A percentile compares a stretch with the other conserved stretches of the same genome.
phyloP scores from a whole-genome alignment of 2,888 invertebrate genomes.

The Drosophila anomalipes region DNA sequence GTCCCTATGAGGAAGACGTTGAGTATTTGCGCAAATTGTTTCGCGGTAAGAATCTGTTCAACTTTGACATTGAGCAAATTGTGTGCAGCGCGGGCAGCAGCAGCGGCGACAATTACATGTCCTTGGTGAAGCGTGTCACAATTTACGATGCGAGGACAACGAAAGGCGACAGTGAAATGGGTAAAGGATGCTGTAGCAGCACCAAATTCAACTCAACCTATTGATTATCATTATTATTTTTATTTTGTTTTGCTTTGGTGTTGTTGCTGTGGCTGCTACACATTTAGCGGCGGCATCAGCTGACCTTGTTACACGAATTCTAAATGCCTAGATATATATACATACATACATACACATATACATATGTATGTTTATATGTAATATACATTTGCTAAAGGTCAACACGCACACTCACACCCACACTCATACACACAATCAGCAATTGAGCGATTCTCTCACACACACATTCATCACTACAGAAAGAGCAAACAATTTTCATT shows the following conservation, averaged over 20 bases:
- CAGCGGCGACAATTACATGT: constrained; percentile 85
- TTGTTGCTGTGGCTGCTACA: constrained; percentile 43
- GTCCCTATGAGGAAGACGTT: constrained; percentile 74
- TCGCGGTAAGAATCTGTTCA: constrained; percentile 60
- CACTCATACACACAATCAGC: constrained; percentile 20
- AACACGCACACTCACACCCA: constrained; percentile 55
- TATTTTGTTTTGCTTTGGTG: constrained; percentile 13
- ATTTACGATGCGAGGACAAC: constrained; percentile 56
- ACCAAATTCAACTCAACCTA: constrained; percentile 29
- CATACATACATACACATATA: constrained; percentile 46
- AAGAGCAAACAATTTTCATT: constrained; percentile 64
- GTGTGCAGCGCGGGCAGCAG: constrained; percentile 81
- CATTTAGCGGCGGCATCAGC: constrained; percentile 50
- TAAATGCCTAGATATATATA: constrained; percentile 65
- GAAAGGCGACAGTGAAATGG: constrained; percentile 20
- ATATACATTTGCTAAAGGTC: constrained; percentile 77
- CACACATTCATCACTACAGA: constrained; percentile 10
- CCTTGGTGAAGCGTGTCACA: constrained; percentile 82
- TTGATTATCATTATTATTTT: constrained; percentile 52
- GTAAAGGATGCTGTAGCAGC: constrained; percentile 32
- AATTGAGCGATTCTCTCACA: constrained; percentile 37
- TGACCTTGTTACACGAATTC: constrained; percentile 78
- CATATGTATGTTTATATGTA: constrained; percentile 41
- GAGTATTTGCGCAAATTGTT: constrained; percentile 76
- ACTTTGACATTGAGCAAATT: constrained; percentile 73